phyloP scores from a whole-genome alignment of 1,140 invertebrate genomes.

The Brachionus sp. region DNA sequence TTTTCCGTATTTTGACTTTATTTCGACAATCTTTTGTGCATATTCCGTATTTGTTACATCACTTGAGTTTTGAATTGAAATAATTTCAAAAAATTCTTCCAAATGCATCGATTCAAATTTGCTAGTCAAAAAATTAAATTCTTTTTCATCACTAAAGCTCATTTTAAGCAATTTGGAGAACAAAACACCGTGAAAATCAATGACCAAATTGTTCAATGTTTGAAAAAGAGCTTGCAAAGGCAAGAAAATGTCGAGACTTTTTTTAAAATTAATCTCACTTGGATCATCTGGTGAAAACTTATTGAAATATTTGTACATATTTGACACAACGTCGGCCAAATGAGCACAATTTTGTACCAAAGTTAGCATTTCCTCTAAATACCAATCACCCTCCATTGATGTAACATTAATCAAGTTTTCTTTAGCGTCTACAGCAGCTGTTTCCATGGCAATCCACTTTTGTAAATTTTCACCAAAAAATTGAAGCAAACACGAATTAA shows the following conservation, averaged over 20 bases:
- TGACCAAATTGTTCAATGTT: background rate
- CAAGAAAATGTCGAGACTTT: background rate
- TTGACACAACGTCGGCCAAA: background rate
- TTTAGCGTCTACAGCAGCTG: background rate
- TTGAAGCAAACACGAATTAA: background rate
- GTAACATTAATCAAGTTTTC: conserved; percentile 7
- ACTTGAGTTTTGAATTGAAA: background rate
- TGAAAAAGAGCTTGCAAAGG: background rate
- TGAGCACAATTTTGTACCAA: background rate
- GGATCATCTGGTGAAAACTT: background rate
- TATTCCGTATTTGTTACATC: background rate
- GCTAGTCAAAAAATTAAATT: background rate
- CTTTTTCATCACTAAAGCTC: background rate
- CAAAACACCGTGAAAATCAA: background rate
- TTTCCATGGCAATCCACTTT: conserved; percentile 41
- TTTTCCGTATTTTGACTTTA: conserved; percentile 3
- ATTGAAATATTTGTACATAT: background rate
- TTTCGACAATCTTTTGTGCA: background rate
- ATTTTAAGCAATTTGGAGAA: background rate
- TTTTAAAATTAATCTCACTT: background rate
- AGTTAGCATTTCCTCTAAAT: conserved; percentile 38
- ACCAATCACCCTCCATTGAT: conserved; percentile 37
- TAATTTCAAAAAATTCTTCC: conserved; percentile 23
- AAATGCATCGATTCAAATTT: background rate
- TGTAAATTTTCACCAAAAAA: conserved; percentile 33